A percentile compares a stretch with the other conserved stretches of the same genome.
These are phyloP conservation scores for Helicoverpa armigera DNA, from an alignment of 1,140 invertebrate species.

Conservation along the genomic window DNA sequence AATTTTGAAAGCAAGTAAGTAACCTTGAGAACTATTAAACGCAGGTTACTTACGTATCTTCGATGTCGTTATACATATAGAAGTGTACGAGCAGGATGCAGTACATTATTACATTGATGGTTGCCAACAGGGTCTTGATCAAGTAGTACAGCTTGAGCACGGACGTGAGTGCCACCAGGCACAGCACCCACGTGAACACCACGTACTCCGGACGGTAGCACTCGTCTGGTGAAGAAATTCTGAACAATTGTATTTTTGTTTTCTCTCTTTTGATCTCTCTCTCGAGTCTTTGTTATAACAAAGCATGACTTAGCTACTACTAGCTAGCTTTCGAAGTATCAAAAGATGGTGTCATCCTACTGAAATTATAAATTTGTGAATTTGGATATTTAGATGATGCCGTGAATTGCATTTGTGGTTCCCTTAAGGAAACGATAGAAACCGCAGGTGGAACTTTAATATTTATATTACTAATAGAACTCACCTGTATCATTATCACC, in stretches of 20 bases:
- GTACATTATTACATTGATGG: constrained; percentile 89
- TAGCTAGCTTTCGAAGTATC: no score
- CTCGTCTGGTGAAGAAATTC: constrained; percentile 50
- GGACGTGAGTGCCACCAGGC: constrained; percentile 95
- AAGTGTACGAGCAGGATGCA: constrained; percentile 65
- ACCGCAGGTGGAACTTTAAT: no score
- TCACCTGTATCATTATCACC: background rate
- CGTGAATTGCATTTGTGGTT: no score
- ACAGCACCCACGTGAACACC: constrained; percentile 97
- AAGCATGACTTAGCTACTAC: no score
- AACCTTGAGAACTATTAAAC: background rate
- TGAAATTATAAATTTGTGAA: no score
- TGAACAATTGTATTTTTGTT: no score
- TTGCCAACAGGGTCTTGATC: constrained; percentile 94
- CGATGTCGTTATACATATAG: constrained; percentile 60
- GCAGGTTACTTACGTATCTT: constrained; percentile 55
- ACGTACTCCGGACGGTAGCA: constrained; percentile 94
- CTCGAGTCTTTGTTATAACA: no score
- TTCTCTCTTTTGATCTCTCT: no score
- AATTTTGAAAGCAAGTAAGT: background rate
- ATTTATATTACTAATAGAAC: background rate
- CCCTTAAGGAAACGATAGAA: no score
- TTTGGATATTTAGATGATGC: no score
- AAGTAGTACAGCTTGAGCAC: constrained; percentile 97
- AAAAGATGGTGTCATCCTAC: no score